Evolutionary conservation across 2,113 vertebrate genomes (phyloP).

Genomic region (Coracopsis vasa): DNA sequence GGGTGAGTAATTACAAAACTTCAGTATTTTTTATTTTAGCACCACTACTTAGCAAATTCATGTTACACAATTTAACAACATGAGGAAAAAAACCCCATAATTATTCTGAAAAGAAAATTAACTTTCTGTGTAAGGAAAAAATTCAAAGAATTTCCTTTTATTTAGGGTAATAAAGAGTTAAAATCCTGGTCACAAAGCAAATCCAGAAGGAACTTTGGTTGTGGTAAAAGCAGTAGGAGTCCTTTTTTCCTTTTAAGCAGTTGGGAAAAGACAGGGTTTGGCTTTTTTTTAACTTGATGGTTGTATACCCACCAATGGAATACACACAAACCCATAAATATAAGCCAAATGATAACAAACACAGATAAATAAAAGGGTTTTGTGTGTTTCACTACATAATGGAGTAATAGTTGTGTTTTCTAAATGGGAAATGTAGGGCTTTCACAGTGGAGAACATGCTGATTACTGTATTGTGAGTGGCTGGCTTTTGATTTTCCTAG

Average conservation of each 20-base stretch:
- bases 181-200: constrained; percentile 30
- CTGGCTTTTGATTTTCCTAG: constrained; percentile 84
- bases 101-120: not conserved
- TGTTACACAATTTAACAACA: not conserved
- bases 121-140: not conserved
- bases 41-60: not conserved
- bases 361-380: constrained; percentile 66
- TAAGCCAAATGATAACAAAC: constrained; percentile 78
- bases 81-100: not conserved
- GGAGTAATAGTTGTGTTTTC: constrained; percentile 77
- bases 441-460: constrained; percentile 83
- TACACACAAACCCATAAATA: constrained; percentile 66
- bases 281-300: constrained; percentile 44
- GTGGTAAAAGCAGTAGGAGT: constrained; percentile 63
- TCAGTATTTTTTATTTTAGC: not conserved
- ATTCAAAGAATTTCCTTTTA: constrained; percentile 1
- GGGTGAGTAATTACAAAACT: not conserved
- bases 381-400: constrained; percentile 65
- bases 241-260: constrained; percentile 65
- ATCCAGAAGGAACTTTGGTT: constrained; percentile 25
- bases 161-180: constrained; percentile 63
- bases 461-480: constrained; percentile 87
- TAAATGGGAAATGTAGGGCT: constrained; percentile 76
- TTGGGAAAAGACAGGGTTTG: constrained; percentile 63
- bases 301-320: constrained; percentile 58